phyloP scores from a whole-genome alignment of 64 coral and sea anemone species.

The Trachythela sp. region DNA sequence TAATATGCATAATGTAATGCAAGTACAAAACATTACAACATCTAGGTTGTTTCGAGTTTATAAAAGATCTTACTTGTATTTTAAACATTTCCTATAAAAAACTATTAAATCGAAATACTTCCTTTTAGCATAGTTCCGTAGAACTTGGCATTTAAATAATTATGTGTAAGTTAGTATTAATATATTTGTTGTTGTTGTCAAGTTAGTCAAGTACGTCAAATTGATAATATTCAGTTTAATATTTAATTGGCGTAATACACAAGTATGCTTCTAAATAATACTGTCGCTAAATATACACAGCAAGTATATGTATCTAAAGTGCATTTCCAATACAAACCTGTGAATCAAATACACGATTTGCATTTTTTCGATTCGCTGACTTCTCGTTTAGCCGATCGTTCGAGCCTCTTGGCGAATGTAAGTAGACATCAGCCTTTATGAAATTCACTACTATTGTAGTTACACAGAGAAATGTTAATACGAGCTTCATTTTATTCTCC shows the following conservation, averaged over 20 bases:
- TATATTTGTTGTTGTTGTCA: no score
- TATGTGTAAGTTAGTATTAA: no score
- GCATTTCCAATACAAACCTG: slow-evolving; percentile 29
- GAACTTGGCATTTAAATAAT: background rate
- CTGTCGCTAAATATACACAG: background rate
- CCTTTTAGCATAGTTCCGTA: background rate
- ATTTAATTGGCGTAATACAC: no score
- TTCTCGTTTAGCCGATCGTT: slow-evolving; percentile 47
- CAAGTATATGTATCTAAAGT: background rate
- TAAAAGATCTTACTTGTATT: background rate
- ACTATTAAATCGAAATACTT: background rate
- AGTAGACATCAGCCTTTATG: slow-evolving; percentile 22
- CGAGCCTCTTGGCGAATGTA: slow-evolving; percentile 27
- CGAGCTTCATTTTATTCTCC: background rate
- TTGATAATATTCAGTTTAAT: background rate
- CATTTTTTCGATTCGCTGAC: slow-evolving; percentile 35
- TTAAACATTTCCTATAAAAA: no score
- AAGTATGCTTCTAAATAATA: background rate
- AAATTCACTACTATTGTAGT: background rate
- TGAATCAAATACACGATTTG: slow-evolving; percentile 48
- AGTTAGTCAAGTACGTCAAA: background rate
- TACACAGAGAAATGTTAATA: background rate
- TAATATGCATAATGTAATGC: no score
- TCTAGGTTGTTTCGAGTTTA: background rate
- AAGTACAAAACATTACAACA: no score